Percentiles rank a stretch among this genome's conserved stretches.
These are phyloP conservation scores for Lepus americanus DNA, from an alignment of 2,113 vertebrate genomes.

Conservation along the genomic window DNA sequence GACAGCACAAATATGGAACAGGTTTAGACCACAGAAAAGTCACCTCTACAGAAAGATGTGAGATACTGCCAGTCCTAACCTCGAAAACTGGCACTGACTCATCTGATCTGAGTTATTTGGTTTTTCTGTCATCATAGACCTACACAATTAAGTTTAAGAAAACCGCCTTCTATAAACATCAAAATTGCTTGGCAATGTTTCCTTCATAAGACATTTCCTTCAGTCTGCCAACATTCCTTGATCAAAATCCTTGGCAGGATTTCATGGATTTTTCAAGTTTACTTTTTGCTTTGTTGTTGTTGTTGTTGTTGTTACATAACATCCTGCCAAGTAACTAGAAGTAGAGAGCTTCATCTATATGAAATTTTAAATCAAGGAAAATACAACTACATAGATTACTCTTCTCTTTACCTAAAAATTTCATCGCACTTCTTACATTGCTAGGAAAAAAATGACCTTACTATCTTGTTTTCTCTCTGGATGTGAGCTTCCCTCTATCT, in stretches of 20 bases:
- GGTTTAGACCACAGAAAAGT: neutral
- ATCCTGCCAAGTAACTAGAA: constrained; percentile 57
- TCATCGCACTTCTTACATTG: neutral
- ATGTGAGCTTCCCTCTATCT: neutral
- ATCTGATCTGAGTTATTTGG: constrained; percentile 4
- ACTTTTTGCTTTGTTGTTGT: neutral
- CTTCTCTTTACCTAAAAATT: constrained; percentile 6
- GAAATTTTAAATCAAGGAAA: constrained; percentile 48
- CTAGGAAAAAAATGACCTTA: neutral
- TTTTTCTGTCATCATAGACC: neutral
- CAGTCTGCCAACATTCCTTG: constrained; percentile 43
- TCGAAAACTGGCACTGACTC: neutral
- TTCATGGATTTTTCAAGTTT: constrained; percentile 27
- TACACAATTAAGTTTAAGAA: constrained; percentile 26
- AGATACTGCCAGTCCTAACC: neutral
- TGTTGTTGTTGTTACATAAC: neutral
- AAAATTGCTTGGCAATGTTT: constrained; percentile 55
- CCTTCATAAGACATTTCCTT: constrained; percentile 55
- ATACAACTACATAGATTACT: neutral
- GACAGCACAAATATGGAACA: neutral
- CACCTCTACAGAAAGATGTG: neutral
- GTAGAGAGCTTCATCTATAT: constrained; percentile 27
- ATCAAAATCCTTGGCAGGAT: constrained; percentile 63
- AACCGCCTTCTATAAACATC: constrained; percentile 15
- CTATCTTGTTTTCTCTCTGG: neutral